Conservation (phyloP, 2,888 invertebrate genomes). For the Keiferia lycopersicella region DNA sequence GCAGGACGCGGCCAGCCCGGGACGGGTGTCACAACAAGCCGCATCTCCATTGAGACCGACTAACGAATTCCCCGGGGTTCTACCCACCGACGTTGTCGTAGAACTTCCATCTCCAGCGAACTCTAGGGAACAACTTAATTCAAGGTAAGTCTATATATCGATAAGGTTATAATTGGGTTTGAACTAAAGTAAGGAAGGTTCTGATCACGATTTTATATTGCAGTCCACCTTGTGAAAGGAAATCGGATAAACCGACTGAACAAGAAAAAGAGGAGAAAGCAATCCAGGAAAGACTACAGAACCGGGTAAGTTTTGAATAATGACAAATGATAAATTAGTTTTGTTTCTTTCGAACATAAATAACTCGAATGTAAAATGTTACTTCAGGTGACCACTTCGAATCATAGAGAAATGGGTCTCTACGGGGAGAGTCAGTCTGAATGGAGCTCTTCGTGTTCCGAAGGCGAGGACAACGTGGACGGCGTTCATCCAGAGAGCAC, state of each 20-base stretch:
- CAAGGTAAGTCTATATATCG: slow-evolving; percentile 44
- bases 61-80: slow-evolving; percentile 73
- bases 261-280: slow-evolving; percentile 54
- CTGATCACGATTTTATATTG: slow-evolving; percentile 30
- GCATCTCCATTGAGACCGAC: slow-evolving; percentile 48
- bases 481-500: slow-evolving; percentile 84
- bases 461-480: slow-evolving; percentile 76
- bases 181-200: background rate
- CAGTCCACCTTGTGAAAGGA: slow-evolving; percentile 59
- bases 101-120: slow-evolving; percentile 70
- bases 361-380: background rate
- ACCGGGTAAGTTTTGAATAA: slow-evolving; percentile 65
- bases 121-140: slow-evolving; percentile 44
- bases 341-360: no score
- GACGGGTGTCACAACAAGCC: slow-evolving; percentile 52
- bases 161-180: background rate
- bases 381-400: slow-evolving; percentile 60
- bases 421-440: slow-evolving; percentile 89
- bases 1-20: slow-evolving; percentile 68
- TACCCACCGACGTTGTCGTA: slow-evolving; percentile 76
- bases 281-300: slow-evolving; percentile 64
- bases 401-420: slow-evolving; percentile 68
- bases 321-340: no score
- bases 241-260: slow-evolving; percentile 52
- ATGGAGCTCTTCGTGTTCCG: slow-evolving; percentile 85